Percentiles rank a stretch among this genome's conserved stretches.
Conservation (phyloP, 1,140 invertebrate species). For the Glomeris maerens region DNA sequence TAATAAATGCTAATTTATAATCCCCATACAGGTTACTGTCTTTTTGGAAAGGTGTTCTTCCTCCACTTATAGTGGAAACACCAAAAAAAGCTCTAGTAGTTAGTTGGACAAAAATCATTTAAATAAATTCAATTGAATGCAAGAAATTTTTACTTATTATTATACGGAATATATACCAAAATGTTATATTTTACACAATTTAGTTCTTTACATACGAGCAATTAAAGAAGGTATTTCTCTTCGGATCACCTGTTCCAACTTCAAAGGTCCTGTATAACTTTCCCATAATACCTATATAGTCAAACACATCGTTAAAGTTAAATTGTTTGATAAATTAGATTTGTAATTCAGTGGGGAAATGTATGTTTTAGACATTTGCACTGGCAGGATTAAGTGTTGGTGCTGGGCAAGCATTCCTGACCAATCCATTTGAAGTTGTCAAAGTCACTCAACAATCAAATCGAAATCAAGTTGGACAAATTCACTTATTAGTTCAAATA, state of each 20-base stretch:
- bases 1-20: too few species aligned
- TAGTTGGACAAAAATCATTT: too few species aligned
- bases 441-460: slow-evolving; percentile 55
- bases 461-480: slow-evolving; percentile 19
- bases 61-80: slow-evolving; percentile 84
- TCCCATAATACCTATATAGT: neutral
- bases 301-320: neutral
- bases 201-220: slow-evolving; percentile 83
- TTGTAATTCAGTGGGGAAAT: too few species aligned
- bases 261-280: slow-evolving; percentile 41
- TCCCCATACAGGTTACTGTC: slow-evolving; percentile 39
- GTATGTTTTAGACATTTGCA: slow-evolving; percentile 70
- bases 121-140: too few species aligned
- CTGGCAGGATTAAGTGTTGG: slow-evolving; percentile 72
- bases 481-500: neutral
- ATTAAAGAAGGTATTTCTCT: slow-evolving; percentile 71
- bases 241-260: slow-evolving; percentile 51
- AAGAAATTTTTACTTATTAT: too few species aligned
- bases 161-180: too few species aligned
- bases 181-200: slow-evolving; percentile 42
- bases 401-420: slow-evolving; percentile 70
- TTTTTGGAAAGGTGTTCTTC: slow-evolving; percentile 83
- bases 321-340: neutral
- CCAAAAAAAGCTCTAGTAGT: slow-evolving; percentile 82
- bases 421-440: slow-evolving; percentile 89